These are phyloP conservation scores for Drosophila athabasca DNA, from an alignment of 1,140 invertebrate species.

Conservation along the genomic window DNA sequence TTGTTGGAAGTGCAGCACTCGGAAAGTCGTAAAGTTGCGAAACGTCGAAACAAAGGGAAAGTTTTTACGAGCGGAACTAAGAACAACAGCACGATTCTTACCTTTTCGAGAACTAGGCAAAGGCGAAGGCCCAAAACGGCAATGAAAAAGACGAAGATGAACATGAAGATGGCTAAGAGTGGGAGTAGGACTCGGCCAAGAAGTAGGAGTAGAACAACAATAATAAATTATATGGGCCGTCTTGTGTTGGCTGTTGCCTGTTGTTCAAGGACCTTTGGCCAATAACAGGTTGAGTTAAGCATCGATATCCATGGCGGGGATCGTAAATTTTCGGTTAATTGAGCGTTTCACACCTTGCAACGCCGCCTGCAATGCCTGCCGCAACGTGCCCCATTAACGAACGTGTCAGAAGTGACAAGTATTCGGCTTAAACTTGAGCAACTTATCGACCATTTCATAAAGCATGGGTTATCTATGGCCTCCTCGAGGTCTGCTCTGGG, in stretches of 20 bases:
- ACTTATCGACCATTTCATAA: slow-evolving; percentile 68
- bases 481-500: not conserved
- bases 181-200: slow-evolving; percentile 35
- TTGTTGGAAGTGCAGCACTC: slow-evolving; percentile 43
- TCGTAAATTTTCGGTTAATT: slow-evolving; percentile 76
- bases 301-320: slow-evolving; percentile 15
- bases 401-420: slow-evolving; percentile 77
- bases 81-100: slow-evolving; percentile 14
- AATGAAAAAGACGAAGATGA: not conserved
- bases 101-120: slow-evolving; percentile 36
- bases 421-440: slow-evolving; percentile 67
- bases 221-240: slow-evolving; percentile 63
- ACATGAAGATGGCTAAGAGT: not conserved
- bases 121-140: not conserved
- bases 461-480: slow-evolving; percentile 56
- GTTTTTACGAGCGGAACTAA: slow-evolving; percentile 71
- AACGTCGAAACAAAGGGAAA: slow-evolving; percentile 69
- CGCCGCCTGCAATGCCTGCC: slow-evolving; percentile 10
- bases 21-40: slow-evolving; percentile 79
- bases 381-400: slow-evolving; percentile 66
- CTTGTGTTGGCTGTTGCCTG: slow-evolving; percentile 24
- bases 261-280: slow-evolving; percentile 64
- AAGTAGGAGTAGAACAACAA: slow-evolving; percentile 32
- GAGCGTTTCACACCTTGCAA: slow-evolving; percentile 68
- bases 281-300: slow-evolving; percentile 68